These are phyloP conservation scores for Tetramorium parvispinum DNA, from an alignment of 1,140 invertebrate genomes.

Conservation along the genomic window DNA sequence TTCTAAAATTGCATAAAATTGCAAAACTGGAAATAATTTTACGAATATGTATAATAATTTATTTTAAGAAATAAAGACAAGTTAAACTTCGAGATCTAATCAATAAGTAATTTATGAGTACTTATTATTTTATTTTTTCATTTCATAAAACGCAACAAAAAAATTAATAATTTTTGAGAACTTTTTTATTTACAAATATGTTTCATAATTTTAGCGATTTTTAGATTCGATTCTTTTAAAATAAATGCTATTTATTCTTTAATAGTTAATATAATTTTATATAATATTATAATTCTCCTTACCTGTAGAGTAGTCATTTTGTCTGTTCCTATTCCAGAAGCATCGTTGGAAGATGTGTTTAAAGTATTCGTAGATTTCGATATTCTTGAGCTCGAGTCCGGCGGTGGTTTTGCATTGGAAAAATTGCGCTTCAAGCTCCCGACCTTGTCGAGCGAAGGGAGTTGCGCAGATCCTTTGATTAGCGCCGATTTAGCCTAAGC, in stretches of 20 bases:
- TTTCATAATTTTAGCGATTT: background rate
- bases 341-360: constrained; percentile 65
- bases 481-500: constrained; percentile 80
- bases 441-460: constrained; percentile 79
- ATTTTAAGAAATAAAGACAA: background rate
- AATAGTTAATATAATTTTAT: background rate
- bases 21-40: background rate
- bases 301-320: constrained; percentile 85
- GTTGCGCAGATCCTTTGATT: constrained; percentile 78
- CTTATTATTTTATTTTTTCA: background rate
- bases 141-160: background rate
- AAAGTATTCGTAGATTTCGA: constrained; percentile 73
- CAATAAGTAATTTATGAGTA: background rate
- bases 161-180: background rate
- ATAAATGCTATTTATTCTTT: background rate
- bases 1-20: background rate
- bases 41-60: background rate
- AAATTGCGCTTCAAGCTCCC: constrained; percentile 77
- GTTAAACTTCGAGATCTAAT: background rate
- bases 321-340: constrained; percentile 75
- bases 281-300: background rate
- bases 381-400: constrained; percentile 66
- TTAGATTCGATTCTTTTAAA: background rate
- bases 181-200: background rate
- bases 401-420: constrained; percentile 75